These are phyloP conservation scores for Chaetops frenatus DNA, from an alignment of 2,113 vertebrate species.

Conservation along the genomic window DNA sequence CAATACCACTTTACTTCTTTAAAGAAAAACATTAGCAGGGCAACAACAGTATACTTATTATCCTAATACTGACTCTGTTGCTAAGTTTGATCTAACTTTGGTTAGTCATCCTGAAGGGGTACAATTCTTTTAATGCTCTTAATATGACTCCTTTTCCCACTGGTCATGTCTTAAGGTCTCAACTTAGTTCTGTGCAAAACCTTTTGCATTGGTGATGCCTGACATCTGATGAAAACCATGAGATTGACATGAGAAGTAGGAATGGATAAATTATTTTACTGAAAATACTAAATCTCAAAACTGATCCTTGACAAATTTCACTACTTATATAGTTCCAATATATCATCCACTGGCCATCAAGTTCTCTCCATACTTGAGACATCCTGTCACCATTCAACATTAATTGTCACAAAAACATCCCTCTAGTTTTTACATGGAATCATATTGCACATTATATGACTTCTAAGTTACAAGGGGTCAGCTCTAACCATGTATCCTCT, in stretches of 20 bases:
- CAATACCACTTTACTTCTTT: neutral
- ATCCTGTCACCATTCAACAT: neutral
- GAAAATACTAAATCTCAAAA: neutral
- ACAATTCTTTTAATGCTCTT: neutral
- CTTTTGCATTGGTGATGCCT: neutral
- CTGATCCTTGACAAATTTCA: neutral
- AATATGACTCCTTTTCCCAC: neutral
- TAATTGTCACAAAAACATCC: neutral
- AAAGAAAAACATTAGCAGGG: neutral
- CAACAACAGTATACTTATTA: neutral
- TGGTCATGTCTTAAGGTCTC: neutral
- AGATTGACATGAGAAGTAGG: neutral
- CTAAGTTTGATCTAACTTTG: neutral
- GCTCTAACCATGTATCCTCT: neutral
- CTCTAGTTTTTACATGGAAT: neutral
- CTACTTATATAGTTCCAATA: neutral
- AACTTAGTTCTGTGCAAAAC: neutral
- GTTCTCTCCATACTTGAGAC: neutral
- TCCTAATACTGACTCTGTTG: neutral
- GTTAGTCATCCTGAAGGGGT: neutral
- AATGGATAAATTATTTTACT: neutral
- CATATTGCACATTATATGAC: neutral
- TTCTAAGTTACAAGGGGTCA: neutral
- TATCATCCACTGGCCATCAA: neutral
- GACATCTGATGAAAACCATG: neutral